Base-by-base conservation (phyloP, 2,113 vertebrate genomes). In the Brachionichthys hirsutus region DNA sequence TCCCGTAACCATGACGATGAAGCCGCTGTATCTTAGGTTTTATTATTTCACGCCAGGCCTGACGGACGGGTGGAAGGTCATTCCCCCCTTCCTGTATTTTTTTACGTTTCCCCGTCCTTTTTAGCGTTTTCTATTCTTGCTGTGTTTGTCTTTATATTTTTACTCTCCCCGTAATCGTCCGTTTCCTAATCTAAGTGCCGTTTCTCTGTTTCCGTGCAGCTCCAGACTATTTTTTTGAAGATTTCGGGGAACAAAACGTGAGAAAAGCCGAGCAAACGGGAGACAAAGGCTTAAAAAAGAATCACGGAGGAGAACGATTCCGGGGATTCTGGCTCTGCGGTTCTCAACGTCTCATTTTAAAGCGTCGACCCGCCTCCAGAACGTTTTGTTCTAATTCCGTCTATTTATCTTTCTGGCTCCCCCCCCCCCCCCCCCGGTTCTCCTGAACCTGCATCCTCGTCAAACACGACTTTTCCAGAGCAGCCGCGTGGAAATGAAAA, bases 401-500 rank as follows among this genome's bases (percentile, higher is more conserved):
- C 53, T 85, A 85, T 87, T 88, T 87, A 84, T 82, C 82, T 82
- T 81, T 73, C 77, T 81, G 80, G 65, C 80, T 77, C 61, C 59
- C n/a, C n/a, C n/a, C n/a, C n/a, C n/a, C n/a, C n/a, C n/a, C n/a
- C n/a, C n/a, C 59, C 75, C 73, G 78, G 74, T 81, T 81, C 82
- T 76, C 75, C 72, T 69, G 46, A 81, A 77, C 54, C 78, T 82
- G 66, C 69, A 75, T 40, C 57, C 62, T 66, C 61, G 79, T 83
- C 77, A 87, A 85, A 84, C 75, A 81, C 66, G 36, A 66, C 54
- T 82, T 81, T 67, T 74, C 36, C 59, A 81, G 70, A 59, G 62
- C 58, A 14, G 56, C 18, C 78, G 85, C 86, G 84, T 88, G 86
- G 86, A 86, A 85, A 88, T 80, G 81, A 81, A 80, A 18, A n/a